These are phyloP conservation scores for Tenthredo distinguenda DNA, from an alignment of 2,888 invertebrate genomes.

Conservation along the genomic window DNA sequence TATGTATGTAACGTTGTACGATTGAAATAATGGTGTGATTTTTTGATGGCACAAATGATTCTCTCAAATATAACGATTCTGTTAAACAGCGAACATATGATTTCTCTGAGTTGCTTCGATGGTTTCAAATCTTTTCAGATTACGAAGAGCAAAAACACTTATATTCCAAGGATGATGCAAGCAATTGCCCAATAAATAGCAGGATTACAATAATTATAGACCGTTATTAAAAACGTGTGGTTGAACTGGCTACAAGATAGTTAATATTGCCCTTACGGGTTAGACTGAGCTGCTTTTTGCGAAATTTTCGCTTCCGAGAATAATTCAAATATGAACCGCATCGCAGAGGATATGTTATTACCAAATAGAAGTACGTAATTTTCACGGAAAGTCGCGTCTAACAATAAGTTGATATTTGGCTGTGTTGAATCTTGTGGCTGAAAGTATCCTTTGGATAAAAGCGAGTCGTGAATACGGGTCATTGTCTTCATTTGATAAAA, in stretches of 20 bases:
- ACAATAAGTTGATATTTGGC: not conserved
- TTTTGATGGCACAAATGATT: not conserved
- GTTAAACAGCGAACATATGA: not conserved
- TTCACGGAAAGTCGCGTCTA: not conserved
- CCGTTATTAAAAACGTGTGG: not conserved
- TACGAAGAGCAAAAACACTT: not conserved
- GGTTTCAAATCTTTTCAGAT: not conserved
- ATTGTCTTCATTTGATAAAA: no score
- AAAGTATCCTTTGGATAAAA: no score
- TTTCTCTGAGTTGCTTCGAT: not conserved
- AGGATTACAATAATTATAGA: not conserved
- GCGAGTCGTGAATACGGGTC: no score
- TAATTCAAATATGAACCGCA: not conserved
- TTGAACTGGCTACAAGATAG: not conserved
- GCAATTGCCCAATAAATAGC: not conserved
- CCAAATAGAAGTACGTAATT: not conserved
- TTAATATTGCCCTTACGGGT: not conserved
- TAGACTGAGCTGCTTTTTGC: not conserved
- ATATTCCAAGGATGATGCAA: not conserved
- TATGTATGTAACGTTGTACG: not conserved
- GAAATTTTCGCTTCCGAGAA: not conserved
- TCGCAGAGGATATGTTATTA: not conserved
- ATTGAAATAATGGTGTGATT: not conserved
- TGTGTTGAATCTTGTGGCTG: not conserved
- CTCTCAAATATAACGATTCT: no score